These are phyloP conservation scores for Boulengeromyrus knoepffleri DNA, from an alignment of 2,113 vertebrate genomes.

Conservation along the genomic window DNA sequence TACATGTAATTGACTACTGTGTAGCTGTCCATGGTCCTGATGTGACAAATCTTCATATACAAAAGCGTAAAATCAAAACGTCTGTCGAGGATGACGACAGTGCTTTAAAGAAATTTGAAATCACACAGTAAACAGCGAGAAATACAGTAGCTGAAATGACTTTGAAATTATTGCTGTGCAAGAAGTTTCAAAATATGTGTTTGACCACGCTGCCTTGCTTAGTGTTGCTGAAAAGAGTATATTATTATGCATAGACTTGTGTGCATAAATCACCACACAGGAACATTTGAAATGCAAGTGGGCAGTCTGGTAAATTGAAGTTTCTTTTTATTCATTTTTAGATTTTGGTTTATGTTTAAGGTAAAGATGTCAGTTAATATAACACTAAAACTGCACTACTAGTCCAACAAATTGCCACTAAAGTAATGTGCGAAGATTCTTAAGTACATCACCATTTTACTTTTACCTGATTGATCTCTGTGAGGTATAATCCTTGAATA, in stretches of 20 bases:
- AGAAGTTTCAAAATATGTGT: slow-evolving; percentile 18
- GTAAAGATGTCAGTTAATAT: not conserved
- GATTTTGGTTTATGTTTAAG: not conserved
- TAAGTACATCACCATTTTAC: not conserved
- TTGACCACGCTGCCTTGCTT: slow-evolving; percentile 21
- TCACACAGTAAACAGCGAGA: not conserved
- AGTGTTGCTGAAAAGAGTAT: slow-evolving; percentile 20
- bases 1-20: not conserved
- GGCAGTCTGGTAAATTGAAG: not conserved
- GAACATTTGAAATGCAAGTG: slow-evolving; percentile 13
- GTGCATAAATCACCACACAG: not conserved
- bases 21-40: slow-evolving; percentile 59
- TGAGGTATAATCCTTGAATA: not conserved
- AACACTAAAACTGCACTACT: not conserved
- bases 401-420: not conserved
- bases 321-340: not conserved
- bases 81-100: not conserved
- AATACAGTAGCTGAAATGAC: slow-evolving; percentile 1
- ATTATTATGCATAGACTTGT: slow-evolving; percentile 12
- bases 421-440: not conserved
- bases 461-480: not conserved
- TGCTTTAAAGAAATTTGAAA: not conserved
- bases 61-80: not conserved
- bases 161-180: not conserved
- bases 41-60: not conserved